These are phyloP conservation scores for Cossypha heuglini DNA, from an alignment of 2,797 vertebrate genomes.

Conservation along the genomic window DNA sequence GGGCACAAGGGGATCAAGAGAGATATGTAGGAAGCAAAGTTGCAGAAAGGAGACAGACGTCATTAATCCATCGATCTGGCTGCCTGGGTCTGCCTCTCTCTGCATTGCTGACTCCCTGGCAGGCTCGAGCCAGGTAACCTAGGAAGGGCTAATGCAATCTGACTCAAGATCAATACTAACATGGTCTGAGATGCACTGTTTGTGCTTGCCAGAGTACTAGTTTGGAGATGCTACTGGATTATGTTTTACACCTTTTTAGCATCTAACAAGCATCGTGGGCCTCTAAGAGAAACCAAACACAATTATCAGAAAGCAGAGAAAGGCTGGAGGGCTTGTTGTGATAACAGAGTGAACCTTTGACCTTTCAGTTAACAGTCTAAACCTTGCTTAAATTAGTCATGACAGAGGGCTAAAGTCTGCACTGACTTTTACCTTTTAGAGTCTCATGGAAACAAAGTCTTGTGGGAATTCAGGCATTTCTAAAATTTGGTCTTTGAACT, in stretches of 20 bases:
- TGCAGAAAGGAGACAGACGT: constrained; percentile 49
- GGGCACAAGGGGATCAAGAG: not conserved
- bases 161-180: constrained; percentile 71
- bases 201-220: constrained; percentile 57
- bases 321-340: not conserved
- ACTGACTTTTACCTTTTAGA: not conserved
- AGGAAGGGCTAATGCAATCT: constrained; percentile 64
- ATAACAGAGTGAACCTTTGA: not conserved
- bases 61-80: constrained; percentile 63
- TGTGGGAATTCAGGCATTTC: not conserved
- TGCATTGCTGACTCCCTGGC: constrained; percentile 60
- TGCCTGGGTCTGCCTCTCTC: constrained; percentile 41
- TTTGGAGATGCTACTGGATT: constrained; percentile 60
- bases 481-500: not conserved
- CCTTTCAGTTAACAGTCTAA: constrained; percentile 14
- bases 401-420: not conserved
- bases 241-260: constrained; percentile 67
- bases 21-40: constrained; percentile 42
- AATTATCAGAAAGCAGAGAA: constrained; percentile 41
- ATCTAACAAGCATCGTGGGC: constrained; percentile 51
- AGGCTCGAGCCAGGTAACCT: constrained; percentile 25
- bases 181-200: constrained; percentile 62
- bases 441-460: not conserved
- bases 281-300: constrained; percentile 43
- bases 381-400: constrained; percentile 23